These are phyloP conservation scores for Amiota minor DNA, from an alignment of 2,888 invertebrate genomes.

Conservation along the genomic window DNA sequence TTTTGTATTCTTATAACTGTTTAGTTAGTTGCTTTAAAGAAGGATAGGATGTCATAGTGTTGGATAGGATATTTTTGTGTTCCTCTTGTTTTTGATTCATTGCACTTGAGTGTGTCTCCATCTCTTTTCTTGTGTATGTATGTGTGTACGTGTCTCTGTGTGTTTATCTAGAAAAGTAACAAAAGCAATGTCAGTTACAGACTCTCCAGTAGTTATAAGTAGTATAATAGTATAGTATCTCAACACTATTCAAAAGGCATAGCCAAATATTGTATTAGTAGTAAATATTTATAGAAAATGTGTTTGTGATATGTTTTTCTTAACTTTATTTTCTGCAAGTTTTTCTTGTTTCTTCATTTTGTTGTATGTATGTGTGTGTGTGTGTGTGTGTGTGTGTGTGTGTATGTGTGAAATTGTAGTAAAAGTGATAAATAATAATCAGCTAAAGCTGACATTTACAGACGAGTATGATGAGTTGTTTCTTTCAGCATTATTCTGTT, in stretches of 20 bases:
- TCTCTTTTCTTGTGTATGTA: constrained; percentile 29
- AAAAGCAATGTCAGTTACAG: constrained; percentile 10
- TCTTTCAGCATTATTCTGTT: not conserved
- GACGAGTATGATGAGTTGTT: constrained; percentile 9
- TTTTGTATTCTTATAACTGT: constrained; percentile 34
- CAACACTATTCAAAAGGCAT: no score
- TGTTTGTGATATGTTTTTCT: not conserved
- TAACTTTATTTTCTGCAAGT: not conserved
- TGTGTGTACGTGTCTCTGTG: constrained; percentile 29
- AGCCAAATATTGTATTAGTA: no score
- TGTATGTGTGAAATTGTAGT: no score
- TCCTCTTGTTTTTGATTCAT: constrained; percentile 52
- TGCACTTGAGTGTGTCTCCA: constrained; percentile 43
- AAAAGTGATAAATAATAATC: constrained; percentile 58
- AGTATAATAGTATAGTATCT: not conserved
- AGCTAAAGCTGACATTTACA: constrained; percentile 52
- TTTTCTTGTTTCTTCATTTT: not conserved
- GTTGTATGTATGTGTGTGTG: no score
- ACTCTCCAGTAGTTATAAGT: not conserved
- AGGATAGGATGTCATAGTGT: no score
- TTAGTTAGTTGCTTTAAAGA: constrained; percentile 4
- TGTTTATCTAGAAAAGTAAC: not conserved
- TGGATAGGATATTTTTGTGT: not conserved
- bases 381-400: no score
- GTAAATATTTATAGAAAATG: not conserved